phyloP scores from a whole-genome alignment of 2,797 vertebrate species.

The Chaunax sp. region DNA sequence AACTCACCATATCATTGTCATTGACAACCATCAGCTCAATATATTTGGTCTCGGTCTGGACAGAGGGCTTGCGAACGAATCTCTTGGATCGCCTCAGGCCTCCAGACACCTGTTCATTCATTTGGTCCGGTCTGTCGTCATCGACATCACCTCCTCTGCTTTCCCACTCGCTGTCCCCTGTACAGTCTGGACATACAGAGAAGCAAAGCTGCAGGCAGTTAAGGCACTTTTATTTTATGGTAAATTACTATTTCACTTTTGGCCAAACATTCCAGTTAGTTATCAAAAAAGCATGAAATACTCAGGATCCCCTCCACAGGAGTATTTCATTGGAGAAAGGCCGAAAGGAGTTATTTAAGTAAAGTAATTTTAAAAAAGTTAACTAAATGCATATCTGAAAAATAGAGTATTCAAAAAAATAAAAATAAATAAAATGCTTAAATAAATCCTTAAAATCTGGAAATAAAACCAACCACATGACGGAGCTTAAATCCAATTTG shows the following conservation, averaged over 20 bases:
- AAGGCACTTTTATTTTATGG: not conserved
- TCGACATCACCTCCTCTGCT: conserved; percentile 62
- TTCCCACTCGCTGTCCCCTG: conserved; percentile 63
- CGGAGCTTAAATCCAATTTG: no score
- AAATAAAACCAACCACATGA: no score
- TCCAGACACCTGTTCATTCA: conserved; percentile 52
- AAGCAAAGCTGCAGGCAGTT: conserved; percentile 31
- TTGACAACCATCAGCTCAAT: conserved; percentile 97
- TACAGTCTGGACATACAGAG: conserved; percentile 71
- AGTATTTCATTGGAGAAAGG: no score
- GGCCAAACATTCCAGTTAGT: conserved; percentile 1
- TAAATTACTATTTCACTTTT: not conserved
- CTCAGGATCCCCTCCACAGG: no score
- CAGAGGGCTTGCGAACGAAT: conserved; percentile 85
- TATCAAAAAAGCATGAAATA: not conserved
- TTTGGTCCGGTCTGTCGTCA: conserved; percentile 48
- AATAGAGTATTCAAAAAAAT: no score
- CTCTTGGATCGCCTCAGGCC: conserved; percentile 78
- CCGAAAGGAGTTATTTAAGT: no score
- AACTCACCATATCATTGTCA: conserved; percentile 87
- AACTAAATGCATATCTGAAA: no score
- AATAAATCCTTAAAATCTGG: no score
- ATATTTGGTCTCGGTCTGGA: conserved; percentile 97
- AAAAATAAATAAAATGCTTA: no score
- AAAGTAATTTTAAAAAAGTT: no score